Percentiles rank a stretch among this genome's conserved stretches.
Evolutionary conservation across 2,888 invertebrate genomes (phyloP).

Genomic region (Crematogaster levior): DNA sequence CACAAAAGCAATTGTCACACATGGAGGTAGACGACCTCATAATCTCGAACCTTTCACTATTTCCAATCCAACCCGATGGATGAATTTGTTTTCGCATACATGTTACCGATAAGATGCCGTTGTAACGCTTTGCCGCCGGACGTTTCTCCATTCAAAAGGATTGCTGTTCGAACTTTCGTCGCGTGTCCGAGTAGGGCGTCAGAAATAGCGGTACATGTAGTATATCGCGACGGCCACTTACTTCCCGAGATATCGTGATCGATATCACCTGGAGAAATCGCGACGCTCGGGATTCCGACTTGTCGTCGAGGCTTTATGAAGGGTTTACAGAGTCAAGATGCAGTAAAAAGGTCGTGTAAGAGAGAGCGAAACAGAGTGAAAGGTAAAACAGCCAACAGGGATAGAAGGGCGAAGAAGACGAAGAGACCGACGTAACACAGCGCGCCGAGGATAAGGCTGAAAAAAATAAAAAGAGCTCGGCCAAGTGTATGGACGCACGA

Average conservation of each 20-base stretch:
- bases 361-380: conserved; percentile 11
- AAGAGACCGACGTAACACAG: conserved; percentile 9
- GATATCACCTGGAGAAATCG: conserved; percentile 67
- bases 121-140: background rate
- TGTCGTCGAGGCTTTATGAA: conserved; percentile 69
- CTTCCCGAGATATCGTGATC: conserved; percentile 66
- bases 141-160: background rate
- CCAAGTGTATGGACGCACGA: conserved; percentile 66
- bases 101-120: conserved; percentile 5
- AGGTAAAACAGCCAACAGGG: background rate
- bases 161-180: background rate
- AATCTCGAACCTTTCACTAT: conserved; percentile 5
- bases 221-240: conserved; percentile 46
- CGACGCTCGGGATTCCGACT: conserved; percentile 64
- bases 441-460: conserved; percentile 49
- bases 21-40: background rate
- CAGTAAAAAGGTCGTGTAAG: conserved; percentile 52
- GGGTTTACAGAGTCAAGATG: conserved; percentile 69
- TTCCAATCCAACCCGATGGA: background rate
- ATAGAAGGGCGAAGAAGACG: conserved; percentile 5
- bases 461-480: conserved; percentile 64
- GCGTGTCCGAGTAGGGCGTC: background rate
- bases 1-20: background rate
- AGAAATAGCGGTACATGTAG: conserved; percentile 31
- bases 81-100: conserved; percentile 39